Evolutionary conservation across 2,797 vertebrate genomes (phyloP), one percentile per base, ranked within the genome.

Genomic region (Adelosebastes latens): DNA sequence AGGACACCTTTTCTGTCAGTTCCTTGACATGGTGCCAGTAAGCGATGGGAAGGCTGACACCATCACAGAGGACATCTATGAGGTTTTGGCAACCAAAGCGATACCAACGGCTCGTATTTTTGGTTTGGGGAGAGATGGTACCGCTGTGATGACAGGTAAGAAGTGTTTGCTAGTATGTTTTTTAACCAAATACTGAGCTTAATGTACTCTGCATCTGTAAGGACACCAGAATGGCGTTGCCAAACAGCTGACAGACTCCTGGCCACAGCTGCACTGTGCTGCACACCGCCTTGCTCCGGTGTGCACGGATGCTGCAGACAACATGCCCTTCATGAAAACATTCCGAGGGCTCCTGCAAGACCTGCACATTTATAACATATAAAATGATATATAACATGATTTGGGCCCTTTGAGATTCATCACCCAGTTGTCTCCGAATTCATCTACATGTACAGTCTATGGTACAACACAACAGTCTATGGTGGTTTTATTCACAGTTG

Each of bases 401-500:
- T 49, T 49, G 46, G 34, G 61, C 13, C 1, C 6, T 46, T 22
- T 52, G 18, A 29, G 10, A 39, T 39, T n/a, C 18, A n/a, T 16
- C 31, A 36, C 1, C 20, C 29, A 27, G 25, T 27, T 27, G 25
- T 27, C 27, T 13, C 67, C 16, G 42, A 46, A 46, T 52, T 52
- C 18, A 52, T 52, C 18, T 52, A n/a, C 18, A 52, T 3, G 8
- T 52, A 52, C 49, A 52, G 42, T 18, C 42, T 46, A 18, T 46
- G 16, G 42, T 46, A 46, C 42, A 46, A 46, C 49, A 52, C 25
- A 60, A 56, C n/a, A 36, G 11, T 25, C n/a, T 13, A 5, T 12
- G 7, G 34, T 77, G n/a, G 16, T 29, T 75, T 72, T 81, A 65
- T 62, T 65, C 29, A 73, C 20, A 66, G 13, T 32, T 56, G 20